Evolutionary conservation across 2,113 vertebrate genomes (phyloP).

Genomic region (Otocyon megalotis): DNA sequence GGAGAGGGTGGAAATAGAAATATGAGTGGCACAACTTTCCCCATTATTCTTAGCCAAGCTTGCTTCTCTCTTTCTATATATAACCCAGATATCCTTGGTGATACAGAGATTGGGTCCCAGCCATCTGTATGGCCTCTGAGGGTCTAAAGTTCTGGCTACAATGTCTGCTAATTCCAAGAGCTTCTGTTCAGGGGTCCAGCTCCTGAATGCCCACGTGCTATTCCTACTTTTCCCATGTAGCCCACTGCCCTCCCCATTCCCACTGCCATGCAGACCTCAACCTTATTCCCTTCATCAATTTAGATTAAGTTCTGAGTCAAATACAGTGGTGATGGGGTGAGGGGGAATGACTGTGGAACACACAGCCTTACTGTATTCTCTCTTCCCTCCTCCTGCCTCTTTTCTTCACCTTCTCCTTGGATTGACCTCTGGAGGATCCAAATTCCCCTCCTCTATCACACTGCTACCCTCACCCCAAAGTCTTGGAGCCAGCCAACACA

Average conservation of each 20-base stretch:
- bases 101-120: background rate
- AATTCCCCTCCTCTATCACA: background rate
- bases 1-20: background rate
- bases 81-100: background rate
- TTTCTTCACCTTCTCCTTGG: background rate
- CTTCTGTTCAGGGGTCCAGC: background rate
- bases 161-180: background rate
- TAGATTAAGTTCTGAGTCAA: background rate
- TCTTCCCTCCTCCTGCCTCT: background rate
- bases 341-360: background rate
- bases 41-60: background rate
- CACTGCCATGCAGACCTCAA: background rate
- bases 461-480: background rate
- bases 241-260: background rate
- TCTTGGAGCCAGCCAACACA: background rate
- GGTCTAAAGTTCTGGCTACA: background rate
- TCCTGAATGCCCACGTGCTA: rapidly evolving
- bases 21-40: background rate
- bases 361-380: background rate
- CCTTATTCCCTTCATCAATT: background rate
- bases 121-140: background rate
- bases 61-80: background rate
- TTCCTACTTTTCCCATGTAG: background rate
- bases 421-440: background rate
- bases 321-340: rapidly evolving